Conservation (phyloP, 2,888 invertebrate species). For the Acanthopleura granulata region DNA sequence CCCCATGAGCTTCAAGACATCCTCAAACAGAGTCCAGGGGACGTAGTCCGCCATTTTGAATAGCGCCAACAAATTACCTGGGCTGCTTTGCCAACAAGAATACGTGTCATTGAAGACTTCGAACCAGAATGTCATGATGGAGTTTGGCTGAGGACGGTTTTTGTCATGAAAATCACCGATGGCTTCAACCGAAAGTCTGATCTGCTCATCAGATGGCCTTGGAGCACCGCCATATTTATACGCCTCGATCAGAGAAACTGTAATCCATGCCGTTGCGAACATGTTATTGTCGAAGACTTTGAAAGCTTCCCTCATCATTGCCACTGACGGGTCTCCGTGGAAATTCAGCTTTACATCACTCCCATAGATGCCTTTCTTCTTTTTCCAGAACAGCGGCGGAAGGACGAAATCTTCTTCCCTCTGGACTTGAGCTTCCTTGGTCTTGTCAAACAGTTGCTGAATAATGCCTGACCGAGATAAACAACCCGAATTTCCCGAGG, state of each 20-base stretch:
- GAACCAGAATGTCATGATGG: slow-evolving; percentile 59
- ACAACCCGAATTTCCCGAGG: no score
- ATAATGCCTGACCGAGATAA: not conserved
- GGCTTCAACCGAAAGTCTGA: slow-evolving; percentile 24
- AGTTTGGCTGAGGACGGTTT: slow-evolving; percentile 46
- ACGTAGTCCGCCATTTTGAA: slow-evolving; percentile 38
- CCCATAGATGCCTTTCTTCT: slow-evolving; percentile 4
- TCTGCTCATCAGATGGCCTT: slow-evolving; percentile 36
- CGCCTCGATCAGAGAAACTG: slow-evolving; percentile 51
- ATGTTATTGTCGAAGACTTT: slow-evolving; percentile 31
- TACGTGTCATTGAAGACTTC: slow-evolving; percentile 48
- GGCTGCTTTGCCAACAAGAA: slow-evolving; percentile 44
- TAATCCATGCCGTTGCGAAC: slow-evolving; percentile 61
- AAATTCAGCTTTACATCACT: slow-evolving; percentile 8
- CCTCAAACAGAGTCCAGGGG: slow-evolving; percentile 35
- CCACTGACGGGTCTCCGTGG: not conserved
- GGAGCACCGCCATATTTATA: slow-evolving; percentile 42
- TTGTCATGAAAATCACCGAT: slow-evolving; percentile 47
- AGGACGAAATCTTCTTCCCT: not conserved
- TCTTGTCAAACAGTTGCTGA: not conserved
- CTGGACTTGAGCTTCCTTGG: not conserved
- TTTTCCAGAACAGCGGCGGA: slow-evolving; percentile 5
- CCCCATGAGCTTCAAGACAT: slow-evolving; percentile 29
- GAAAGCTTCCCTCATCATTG: not conserved
- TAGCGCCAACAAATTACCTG: slow-evolving; percentile 43